These are phyloP conservation scores for Cephus sareptanus DNA, from an alignment of 2,888 invertebrate species.

Conservation along the genomic window DNA sequence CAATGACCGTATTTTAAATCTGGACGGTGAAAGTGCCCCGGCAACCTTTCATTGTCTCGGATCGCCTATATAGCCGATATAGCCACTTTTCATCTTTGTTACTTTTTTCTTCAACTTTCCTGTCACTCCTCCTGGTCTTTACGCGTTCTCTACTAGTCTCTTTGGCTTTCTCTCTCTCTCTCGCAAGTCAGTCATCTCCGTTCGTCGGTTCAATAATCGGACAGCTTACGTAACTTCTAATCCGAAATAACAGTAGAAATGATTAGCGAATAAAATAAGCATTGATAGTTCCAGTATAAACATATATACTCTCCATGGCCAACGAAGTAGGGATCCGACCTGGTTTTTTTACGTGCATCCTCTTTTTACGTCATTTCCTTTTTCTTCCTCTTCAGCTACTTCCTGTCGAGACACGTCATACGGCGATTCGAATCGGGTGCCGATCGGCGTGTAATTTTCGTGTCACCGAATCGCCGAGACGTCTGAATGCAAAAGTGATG, in stretches of 20 bases:
- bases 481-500: not conserved
- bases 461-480: not conserved
- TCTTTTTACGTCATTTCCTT: not conserved
- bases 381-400: not conserved
- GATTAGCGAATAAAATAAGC: not conserved
- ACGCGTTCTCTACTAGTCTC: not conserved
- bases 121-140: not conserved
- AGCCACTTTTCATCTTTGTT: not conserved
- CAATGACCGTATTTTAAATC: slow-evolving; percentile 14
- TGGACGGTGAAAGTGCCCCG: slow-evolving; percentile 12
- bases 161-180: not conserved
- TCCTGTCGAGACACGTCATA: not conserved
- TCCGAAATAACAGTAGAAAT: not conserved
- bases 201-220: not conserved
- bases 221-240: not conserved
- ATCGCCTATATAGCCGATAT: not conserved
- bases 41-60: slow-evolving; percentile 13
- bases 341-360: not conserved
- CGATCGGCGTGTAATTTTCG: not conserved
- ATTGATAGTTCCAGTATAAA: not conserved
- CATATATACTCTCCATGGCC: not conserved
- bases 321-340: not conserved
- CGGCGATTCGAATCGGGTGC: not conserved
- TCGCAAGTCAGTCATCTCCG: no score
- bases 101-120: not conserved